Evolutionary conservation across 2,888 invertebrate species (phyloP), one percentile per base, ranked within the genome.

Genomic region (Endomychus coccineus): DNA sequence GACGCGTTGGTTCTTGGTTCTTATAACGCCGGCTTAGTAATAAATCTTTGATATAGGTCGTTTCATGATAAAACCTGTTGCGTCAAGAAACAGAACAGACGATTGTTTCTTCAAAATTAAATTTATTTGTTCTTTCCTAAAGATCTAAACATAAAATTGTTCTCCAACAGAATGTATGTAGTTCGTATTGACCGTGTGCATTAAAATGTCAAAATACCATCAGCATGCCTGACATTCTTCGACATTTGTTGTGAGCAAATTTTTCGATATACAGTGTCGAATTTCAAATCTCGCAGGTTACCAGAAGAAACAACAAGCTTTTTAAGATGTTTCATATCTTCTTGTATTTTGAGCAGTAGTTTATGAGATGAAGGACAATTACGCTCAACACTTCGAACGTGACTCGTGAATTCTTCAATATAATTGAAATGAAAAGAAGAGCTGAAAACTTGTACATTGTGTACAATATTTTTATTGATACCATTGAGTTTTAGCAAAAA

Each of bases 101-200:
- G n/a, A n/a, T n/a, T n/a, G n/a, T 10, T 24, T 2, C 2, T 6
- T 7, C 3, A 23, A 6, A 7, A 24, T 24, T 7, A 24, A 24
- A 24, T 24, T 24, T 7, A 24, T 12, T 28, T 14, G 28, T 9
- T 28, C 28, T 10, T 14, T 27, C 9, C 27, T 27, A 10, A 27
- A 27, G 4, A 27, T 7, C 9, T 27, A 14, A 4, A 27, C 27
- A 13, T 11, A 15, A 28, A 14, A 28, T 7, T 13, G 28, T 28
- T 28, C 15, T 4, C 15, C 14, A 28, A 28, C 28, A 2, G 7
- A 16, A 7, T 28, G 2, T 2, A 28, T 28, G 28, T 28, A 28
- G 14, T 3, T 14, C 15, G 4, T 14, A 28, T 28, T 28, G 12
- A 3, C 9, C 9, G 14, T 28, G 4, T 28, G 2, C 28, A 28